phyloP scores from a whole-genome alignment of 2,888 invertebrate species.

The Acanthosepion pharaonis region DNA sequence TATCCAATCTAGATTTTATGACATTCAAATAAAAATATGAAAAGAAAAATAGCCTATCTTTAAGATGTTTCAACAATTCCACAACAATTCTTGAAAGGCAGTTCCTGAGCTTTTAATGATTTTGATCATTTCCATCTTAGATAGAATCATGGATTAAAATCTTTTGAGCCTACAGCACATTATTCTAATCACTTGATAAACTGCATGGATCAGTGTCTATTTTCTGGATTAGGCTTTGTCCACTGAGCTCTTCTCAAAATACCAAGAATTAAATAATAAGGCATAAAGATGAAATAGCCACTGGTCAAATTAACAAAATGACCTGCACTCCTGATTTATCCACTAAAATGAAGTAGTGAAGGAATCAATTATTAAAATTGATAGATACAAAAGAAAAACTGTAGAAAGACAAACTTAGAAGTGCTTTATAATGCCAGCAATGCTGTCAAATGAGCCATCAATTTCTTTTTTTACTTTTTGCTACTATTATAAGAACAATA shows the following conservation, averaged over 20 bases:
- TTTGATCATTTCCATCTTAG: neutral
- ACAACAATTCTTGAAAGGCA: neutral
- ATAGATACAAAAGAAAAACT: neutral
- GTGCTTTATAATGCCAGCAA: neutral
- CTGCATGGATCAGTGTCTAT: neutral
- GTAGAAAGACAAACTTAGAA: neutral
- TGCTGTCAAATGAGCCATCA: neutral
- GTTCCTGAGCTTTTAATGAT: neutral
- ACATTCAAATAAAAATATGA: neutral
- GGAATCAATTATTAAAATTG: neutral
- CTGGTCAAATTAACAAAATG: neutral
- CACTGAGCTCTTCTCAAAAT: neutral
- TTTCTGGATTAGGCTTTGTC: neutral
- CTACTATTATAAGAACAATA: neutral
- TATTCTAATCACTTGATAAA: neutral
- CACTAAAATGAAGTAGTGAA: neutral
- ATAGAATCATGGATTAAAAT: neutral
- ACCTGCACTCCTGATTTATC: neutral
- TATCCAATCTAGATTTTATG: neutral
- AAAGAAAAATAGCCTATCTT: neutral
- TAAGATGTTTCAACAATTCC: neutral
- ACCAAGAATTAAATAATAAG: neutral
- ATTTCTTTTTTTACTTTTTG: neutral
- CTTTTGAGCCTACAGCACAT: neutral
- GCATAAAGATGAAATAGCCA: neutral